A percentile compares a stretch with the other conserved stretches of the same genome.
phyloP scores from a whole-genome alignment of 2,797 vertebrate species.

The Lepidocolaptes lacrymiger region DNA sequence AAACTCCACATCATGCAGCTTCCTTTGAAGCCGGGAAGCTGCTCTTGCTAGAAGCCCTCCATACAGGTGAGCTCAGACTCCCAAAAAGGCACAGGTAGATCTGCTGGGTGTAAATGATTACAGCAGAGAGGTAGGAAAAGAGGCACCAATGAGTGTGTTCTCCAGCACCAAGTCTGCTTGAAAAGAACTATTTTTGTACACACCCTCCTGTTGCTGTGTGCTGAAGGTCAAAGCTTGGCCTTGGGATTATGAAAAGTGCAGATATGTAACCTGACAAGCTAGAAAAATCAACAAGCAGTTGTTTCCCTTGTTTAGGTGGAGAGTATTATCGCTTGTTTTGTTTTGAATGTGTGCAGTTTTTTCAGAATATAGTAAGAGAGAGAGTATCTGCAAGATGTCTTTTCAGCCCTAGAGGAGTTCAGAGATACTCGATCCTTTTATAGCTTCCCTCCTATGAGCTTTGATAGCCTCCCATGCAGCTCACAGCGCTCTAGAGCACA shows the following conservation, averaged over 20 bases:
- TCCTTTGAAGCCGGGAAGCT: background rate
- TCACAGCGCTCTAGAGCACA: background rate
- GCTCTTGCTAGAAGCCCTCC: background rate
- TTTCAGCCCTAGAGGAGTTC: background rate
- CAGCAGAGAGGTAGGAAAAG: background rate
- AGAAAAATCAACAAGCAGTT: background rate
- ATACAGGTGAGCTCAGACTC: background rate
- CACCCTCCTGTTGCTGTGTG: background rate
- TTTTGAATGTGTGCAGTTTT: background rate
- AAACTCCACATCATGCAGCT: fast-evolving
- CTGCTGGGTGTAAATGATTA: background rate
- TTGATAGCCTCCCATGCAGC: background rate
- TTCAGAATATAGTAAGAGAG: background rate
- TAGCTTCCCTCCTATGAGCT: background rate
- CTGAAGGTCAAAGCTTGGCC: background rate
- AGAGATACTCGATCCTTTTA: background rate
- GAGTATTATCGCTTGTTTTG: background rate
- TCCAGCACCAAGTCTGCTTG: background rate
- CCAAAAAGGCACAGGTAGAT: background rate
- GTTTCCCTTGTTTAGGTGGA: background rate
- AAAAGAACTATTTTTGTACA: background rate
- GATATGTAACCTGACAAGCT: background rate
- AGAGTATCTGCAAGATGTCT: background rate
- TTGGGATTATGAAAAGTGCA: background rate
- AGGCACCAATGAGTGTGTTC: background rate